Conservation (phyloP, 2,888 invertebrate species). For the Epistrophe grossulariae region DNA sequence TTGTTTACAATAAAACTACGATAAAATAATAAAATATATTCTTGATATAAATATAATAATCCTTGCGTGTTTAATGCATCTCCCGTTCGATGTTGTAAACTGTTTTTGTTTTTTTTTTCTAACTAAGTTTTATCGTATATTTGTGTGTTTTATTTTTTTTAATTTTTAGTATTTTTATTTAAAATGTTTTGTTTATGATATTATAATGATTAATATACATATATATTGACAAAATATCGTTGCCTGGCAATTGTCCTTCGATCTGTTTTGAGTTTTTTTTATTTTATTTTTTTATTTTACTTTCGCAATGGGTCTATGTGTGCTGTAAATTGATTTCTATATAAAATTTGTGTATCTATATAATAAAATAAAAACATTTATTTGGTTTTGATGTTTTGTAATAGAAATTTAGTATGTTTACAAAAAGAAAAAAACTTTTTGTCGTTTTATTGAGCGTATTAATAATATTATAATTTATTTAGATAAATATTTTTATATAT, state of each 20-base stretch:
- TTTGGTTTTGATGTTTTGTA: conserved; percentile 65
- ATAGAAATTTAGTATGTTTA: conserved; percentile 45
- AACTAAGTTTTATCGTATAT: conserved; percentile 26
- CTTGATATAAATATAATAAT: conserved; percentile 41
- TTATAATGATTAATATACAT: conserved; percentile 1
- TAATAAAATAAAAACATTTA: conserved; percentile 11
- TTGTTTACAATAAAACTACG: conserved; percentile 19
- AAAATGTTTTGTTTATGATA: conserved; percentile 13
- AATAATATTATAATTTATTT: conserved; percentile 8
- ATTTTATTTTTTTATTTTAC: conserved; percentile 17
- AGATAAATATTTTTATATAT: neutral
- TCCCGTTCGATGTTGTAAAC: conserved; percentile 67
- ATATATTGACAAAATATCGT: conserved; percentile 49
- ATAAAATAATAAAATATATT: conserved; percentile 26
- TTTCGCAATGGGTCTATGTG: conserved; percentile 75
- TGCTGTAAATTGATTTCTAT: conserved; percentile 69
- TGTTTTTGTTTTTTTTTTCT: conserved; percentile 32
- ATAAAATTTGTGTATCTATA: conserved; percentile 50
- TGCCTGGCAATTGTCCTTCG: conserved; percentile 71
- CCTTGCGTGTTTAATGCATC: conserved; percentile 69
- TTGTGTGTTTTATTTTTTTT: conserved; percentile 21
- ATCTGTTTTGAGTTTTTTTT: conserved; percentile 46
- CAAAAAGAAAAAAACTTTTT: conserved; percentile 43
- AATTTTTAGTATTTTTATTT: conserved; percentile 21
- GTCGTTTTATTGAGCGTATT: conserved; percentile 66